phyloP scores from a whole-genome alignment of 2,797 vertebrate species.

The Hippopotamyrus pictus region DNA sequence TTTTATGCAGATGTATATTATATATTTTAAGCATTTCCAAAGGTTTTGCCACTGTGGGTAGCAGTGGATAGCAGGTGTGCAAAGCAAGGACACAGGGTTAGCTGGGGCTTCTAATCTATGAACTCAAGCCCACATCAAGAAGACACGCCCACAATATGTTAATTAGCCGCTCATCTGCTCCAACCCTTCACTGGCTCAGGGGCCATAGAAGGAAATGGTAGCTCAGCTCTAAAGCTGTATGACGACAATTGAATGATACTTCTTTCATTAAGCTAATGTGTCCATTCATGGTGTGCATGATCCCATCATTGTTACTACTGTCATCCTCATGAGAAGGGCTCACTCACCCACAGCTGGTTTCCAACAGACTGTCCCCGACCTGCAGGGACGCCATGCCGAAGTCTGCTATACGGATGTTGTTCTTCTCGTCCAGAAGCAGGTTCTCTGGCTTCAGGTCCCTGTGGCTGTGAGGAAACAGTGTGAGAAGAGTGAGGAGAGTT shows the following conservation, averaged over 20 bases:
- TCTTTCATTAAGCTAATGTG: neutral
- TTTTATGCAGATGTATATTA: neutral
- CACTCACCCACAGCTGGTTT: slow-evolving; percentile 86
- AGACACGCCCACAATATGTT: neutral
- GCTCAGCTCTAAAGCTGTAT: neutral
- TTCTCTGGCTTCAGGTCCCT: slow-evolving; percentile 87
- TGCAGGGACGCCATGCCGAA: slow-evolving; percentile 87
- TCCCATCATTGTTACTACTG: neutral
- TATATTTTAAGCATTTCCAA: neutral
- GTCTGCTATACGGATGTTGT: slow-evolving; percentile 83
- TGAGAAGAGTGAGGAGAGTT: neutral
- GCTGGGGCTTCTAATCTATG: neutral
- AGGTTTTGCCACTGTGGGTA: neutral
- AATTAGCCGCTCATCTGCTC: neutral
- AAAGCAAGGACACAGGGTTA: neutral
- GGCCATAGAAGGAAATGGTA: neutral
- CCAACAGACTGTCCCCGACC: slow-evolving; percentile 84
- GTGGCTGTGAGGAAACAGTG: slow-evolving; percentile 59
- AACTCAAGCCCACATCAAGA: neutral
- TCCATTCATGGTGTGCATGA: neutral
- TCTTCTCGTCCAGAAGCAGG: slow-evolving; percentile 81
- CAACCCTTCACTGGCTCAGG: neutral
- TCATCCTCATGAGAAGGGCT: slow-evolving; percentile 37
- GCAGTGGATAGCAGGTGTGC: neutral
- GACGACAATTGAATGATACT: neutral